Percentiles rank a stretch among this genome's conserved stretches.
These are phyloP conservation scores for Drosophila sordidula DNA, from an alignment of 2,888 invertebrate species.

Conservation along the genomic window DNA sequence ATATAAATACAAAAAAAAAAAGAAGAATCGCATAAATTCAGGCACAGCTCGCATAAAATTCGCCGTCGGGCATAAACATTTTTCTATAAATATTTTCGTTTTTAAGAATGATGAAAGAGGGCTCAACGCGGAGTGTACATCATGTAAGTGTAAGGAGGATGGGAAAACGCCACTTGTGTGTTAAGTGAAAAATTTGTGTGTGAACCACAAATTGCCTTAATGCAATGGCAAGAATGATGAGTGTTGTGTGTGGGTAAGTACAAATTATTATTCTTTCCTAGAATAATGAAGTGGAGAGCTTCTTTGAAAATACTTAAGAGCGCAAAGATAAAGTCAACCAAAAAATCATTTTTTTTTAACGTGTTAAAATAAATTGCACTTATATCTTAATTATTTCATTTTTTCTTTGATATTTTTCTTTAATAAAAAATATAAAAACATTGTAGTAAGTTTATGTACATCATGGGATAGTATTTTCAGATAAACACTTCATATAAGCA, in stretches of 20 bases:
- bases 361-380: neutral
- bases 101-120: slow-evolving; percentile 51
- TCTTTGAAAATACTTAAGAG: neutral
- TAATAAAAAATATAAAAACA: no score
- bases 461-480: no score
- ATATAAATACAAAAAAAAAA: slow-evolving; percentile 4
- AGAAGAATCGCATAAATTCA: slow-evolving; percentile 59
- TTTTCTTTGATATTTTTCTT: neutral
- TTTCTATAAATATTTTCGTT: slow-evolving; percentile 60
- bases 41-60: slow-evolving; percentile 56
- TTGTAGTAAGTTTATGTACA: no score
- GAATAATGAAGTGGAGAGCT: neutral
- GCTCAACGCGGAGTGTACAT: slow-evolving; percentile 7
- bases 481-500: no score
- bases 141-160: neutral
- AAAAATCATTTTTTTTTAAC: neutral
- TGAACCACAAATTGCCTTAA: slow-evolving; percentile 41
- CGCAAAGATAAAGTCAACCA: neutral
- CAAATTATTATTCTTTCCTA: slow-evolving; percentile 3
- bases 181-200: slow-evolving; percentile 50
- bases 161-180: slow-evolving; percentile 28
- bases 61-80: slow-evolving; percentile 53
- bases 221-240: slow-evolving; percentile 25
- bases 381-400: no score
- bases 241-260: neutral